These are phyloP conservation scores for Gyrodactylus bullatarudis DNA, from an alignment of 1,140 invertebrate species.

Conservation along the genomic window DNA sequence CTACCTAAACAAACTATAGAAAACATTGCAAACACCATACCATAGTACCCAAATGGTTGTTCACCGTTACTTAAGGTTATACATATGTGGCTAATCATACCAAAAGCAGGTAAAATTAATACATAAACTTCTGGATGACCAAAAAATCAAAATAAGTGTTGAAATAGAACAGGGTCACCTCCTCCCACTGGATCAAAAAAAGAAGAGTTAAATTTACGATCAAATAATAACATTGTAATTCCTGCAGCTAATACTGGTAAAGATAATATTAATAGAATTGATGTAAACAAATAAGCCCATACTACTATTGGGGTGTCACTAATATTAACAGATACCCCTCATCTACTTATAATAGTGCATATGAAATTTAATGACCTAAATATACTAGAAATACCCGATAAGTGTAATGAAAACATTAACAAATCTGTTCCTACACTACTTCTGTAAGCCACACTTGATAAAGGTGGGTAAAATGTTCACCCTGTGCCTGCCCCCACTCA, in stretches of 20 bases:
- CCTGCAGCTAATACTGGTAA: slow-evolving; percentile 34
- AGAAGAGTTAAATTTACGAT: slow-evolving; percentile 33
- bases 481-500: slow-evolving; percentile 28
- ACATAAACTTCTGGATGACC: slow-evolving; percentile 41
- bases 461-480: slow-evolving; percentile 33
- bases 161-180: slow-evolving; percentile 33
- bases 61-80: background rate
- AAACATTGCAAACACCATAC: slow-evolving; percentile 13
- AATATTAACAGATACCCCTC: slow-evolving; percentile 18
- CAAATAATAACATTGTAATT: slow-evolving; percentile 34
- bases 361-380: slow-evolving; percentile 31
- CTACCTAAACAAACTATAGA: slow-evolving; percentile 17
- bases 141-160: slow-evolving; percentile 45
- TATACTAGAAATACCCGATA: slow-evolving; percentile 32
- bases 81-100: slow-evolving; percentile 12
- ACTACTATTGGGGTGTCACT: slow-evolving; percentile 25
- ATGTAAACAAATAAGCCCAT: slow-evolving; percentile 33
- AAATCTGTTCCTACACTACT: slow-evolving; percentile 29
- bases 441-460: slow-evolving; percentile 26
- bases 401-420: slow-evolving; percentile 31
- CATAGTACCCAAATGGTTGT: background rate
- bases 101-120: slow-evolving; percentile 26
- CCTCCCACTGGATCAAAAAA: slow-evolving; percentile 33
- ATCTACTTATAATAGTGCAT: slow-evolving; percentile 18
- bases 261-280: slow-evolving; percentile 17